Conservation (phyloP, 2,888 invertebrate species). For the Xiphydria camelus region DNA sequence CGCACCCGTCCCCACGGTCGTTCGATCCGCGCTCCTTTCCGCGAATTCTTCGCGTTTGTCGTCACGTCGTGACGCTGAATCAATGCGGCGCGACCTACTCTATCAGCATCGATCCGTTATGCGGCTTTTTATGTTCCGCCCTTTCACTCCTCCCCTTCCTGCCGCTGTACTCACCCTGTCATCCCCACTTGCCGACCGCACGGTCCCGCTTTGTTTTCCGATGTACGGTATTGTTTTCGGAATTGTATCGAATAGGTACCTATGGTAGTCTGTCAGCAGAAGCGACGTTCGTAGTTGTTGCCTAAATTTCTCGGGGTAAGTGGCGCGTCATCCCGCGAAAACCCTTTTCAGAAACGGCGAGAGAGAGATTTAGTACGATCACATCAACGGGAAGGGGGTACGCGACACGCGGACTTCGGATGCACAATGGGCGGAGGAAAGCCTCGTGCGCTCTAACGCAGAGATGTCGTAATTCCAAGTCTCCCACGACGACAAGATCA, state of each 20-base stretch:
- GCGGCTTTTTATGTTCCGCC: background rate
- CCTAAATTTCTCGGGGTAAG: background rate
- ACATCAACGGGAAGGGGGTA: too few relatives aligned
- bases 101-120: conserved; percentile 2
- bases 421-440: too few relatives aligned
- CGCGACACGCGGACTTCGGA: too few relatives aligned
- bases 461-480: too few relatives aligned
- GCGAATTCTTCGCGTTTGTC: too few relatives aligned
- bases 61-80: too few relatives aligned
- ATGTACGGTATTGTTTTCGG: conserved; percentile 37
- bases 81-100: too few relatives aligned
- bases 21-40: background rate
- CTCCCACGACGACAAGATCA: too few relatives aligned
- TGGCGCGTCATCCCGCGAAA: conserved; percentile 18
- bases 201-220: conserved; percentile 27
- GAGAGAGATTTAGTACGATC: conserved; percentile 5
- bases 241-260: conserved; percentile 34
- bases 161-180: too few relatives aligned
- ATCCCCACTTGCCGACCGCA: conserved; percentile 1
- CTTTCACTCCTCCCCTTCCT: conserved; percentile 1
- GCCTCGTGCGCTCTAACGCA: too few relatives aligned
- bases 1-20: conserved; percentile 1
- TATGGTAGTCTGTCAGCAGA: conserved; percentile 31
- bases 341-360: conserved; percentile 25
- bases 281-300: conserved; percentile 21